Conservation (phyloP, 2,797 vertebrate genomes). For the Bovichtus variegatus region DNA sequence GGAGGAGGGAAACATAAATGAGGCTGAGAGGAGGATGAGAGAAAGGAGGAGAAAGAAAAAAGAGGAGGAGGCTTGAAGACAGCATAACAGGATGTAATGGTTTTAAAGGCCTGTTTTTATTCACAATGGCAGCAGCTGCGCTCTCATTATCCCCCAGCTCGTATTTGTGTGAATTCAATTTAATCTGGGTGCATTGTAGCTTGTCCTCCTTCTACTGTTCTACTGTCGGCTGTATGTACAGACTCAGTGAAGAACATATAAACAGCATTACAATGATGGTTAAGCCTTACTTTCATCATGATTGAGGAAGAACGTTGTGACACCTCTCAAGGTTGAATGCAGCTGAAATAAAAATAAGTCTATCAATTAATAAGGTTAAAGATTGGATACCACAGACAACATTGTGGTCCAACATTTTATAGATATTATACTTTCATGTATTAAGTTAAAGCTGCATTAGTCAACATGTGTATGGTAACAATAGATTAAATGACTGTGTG, state of each 20-base stretch:
- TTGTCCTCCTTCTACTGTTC: slow-evolving; percentile 13
- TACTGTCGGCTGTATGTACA: slow-evolving; percentile 7
- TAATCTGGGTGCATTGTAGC: slow-evolving; percentile 20
- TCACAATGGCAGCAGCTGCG: slow-evolving; percentile 53
- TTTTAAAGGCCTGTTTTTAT: slow-evolving; percentile 60
- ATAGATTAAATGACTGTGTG: neutral
- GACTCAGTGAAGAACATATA: slow-evolving; percentile 5
- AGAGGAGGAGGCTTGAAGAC: slow-evolving; percentile 53
- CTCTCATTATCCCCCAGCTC: slow-evolving; percentile 42
- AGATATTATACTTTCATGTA: neutral
- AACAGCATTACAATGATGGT: neutral
- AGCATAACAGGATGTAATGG: slow-evolving; percentile 61
- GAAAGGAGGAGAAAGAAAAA: slow-evolving; percentile 37
- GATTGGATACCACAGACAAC: neutral
- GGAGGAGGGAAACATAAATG: slow-evolving; percentile 48
- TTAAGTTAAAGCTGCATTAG: neutral
- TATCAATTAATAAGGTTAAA: neutral
- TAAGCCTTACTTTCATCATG: neutral
- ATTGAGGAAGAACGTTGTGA: neutral
- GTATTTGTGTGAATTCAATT: slow-evolving; percentile 41
- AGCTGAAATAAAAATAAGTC: slow-evolving; percentile 2
- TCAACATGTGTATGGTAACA: neutral
- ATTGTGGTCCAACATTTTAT: neutral
- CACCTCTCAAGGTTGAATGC: neutral
- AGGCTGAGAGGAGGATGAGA: slow-evolving; percentile 39